These are phyloP conservation scores for Eurosta solidaginis DNA, from an alignment of 1,140 invertebrate genomes.

Conservation along the genomic window DNA sequence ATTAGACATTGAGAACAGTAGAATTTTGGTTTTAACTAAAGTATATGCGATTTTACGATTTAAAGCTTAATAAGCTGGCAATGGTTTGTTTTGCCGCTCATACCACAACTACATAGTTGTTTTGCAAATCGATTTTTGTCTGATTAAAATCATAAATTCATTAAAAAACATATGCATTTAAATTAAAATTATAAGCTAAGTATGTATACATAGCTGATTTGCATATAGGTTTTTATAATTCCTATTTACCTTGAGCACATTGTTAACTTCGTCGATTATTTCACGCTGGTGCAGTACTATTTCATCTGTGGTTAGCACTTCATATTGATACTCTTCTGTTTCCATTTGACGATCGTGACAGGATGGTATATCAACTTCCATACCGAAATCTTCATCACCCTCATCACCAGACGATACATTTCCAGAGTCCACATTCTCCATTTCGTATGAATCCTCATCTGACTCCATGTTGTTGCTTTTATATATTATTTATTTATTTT, in stretches of 20 bases:
- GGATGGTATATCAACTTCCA: slow-evolving; percentile 81
- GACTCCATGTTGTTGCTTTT: slow-evolving; percentile 74
- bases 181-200: too few species aligned
- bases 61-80: too few species aligned
- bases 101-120: too few species aligned
- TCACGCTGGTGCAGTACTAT: slow-evolving; percentile 97
- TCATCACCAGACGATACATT: slow-evolving; percentile 91
- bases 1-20: too few species aligned
- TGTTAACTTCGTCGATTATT: slow-evolving; percentile 94
- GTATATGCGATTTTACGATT: too few species aligned
- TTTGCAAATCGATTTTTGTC: too few species aligned
- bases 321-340: slow-evolving; percentile 88
- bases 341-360: slow-evolving; percentile 73
- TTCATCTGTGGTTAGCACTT: slow-evolving; percentile 93
- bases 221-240: neutral
- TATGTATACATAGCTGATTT: neutral
- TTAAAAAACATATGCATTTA: too few species aligned
- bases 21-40: too few species aligned
- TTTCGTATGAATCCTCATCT: slow-evolving; percentile 80
- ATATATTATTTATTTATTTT: neutral
- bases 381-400: slow-evolving; percentile 81
- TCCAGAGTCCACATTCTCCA: slow-evolving; percentile 86
- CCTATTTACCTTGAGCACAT: slow-evolving; percentile 76
- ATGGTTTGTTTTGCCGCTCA: too few species aligned
- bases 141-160: too few species aligned